A percentile compares a stretch with the other conserved stretches of the same genome.
These are phyloP conservation scores for Vireo altiloquus DNA, from an alignment of 2,113 vertebrate genomes.

Conservation along the genomic window DNA sequence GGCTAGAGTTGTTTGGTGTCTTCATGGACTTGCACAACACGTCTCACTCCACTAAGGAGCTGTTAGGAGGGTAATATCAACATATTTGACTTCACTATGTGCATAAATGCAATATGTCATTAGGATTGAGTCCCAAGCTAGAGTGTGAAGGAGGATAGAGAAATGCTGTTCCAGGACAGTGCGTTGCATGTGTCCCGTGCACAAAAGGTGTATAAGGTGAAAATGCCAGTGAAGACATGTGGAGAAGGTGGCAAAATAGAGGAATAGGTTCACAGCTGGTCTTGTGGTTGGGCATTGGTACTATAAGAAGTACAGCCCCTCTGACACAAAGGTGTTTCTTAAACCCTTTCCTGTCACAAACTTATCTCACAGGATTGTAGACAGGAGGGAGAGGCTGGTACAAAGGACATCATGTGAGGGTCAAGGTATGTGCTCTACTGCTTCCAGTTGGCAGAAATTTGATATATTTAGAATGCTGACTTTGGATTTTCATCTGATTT, in stretches of 20 bases:
- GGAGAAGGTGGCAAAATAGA: neutral
- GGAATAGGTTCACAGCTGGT: neutral
- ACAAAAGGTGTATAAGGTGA: neutral
- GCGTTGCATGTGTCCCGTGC: neutral
- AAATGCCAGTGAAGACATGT: neutral
- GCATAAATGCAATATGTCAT: fast-evolving
- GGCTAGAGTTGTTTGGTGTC: neutral
- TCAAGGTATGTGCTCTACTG: conserved; percentile 8
- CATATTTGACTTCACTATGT: neutral
- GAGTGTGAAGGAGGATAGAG: neutral
- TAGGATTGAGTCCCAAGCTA: neutral
- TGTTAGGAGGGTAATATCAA: neutral
- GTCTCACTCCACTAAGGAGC: neutral
- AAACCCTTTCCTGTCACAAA: neutral
- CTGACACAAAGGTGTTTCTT: neutral
- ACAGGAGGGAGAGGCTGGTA: conserved; percentile 13
- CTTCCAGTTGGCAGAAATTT: conserved; percentile 18
- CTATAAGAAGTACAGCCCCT: neutral
- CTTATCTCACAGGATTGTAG: neutral
- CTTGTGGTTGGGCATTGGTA: neutral
- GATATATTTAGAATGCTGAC: conserved; percentile 3
- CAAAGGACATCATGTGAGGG: neutral
- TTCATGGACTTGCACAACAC: neutral
- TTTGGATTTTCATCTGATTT: conserved; percentile 1
- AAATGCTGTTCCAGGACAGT: neutral